Base-by-base conservation (phyloP, 1,140 invertebrate species). In the Thaumetopoea pityocampa region DNA sequence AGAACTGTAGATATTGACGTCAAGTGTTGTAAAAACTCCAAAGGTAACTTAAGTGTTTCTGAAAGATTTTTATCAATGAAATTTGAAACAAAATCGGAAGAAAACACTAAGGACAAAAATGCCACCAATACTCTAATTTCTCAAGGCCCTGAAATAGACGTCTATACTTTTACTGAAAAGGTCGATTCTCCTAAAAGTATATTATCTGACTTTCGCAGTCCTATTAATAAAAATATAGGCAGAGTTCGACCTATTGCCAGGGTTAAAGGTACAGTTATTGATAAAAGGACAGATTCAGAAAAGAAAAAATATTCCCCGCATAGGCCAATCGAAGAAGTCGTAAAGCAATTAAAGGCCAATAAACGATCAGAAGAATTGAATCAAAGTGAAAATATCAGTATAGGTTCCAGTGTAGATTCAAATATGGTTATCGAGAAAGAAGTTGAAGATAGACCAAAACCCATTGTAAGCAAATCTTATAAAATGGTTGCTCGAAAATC, bases 191-290 rank as follows among this genome's bases (percentile, higher is more conserved):
- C 80, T 3, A 84, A 84, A 65, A 82, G 70, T 23, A 82, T 80
- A 37, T 58, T 84, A 11, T 76, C 78, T 1, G 80, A 80, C 60
- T 82, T 82, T 48, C 65, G 76, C 26, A 67, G 60, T 49, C 68
- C 80, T 14, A 52, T 66, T 6, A 85, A 74, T 47, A 85, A 85
- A 59, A 78, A 79, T 34, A 40, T 84, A 17, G 83, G 79, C 5
- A 60, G 79, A 54, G 85, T 86, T 1, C 65, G 82, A 12, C 85
- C 85, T 4, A 84, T 86, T 29, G 83, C 85, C 28, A 68, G 85
- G 55, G 85, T 86, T 5, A 86, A 86, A 63, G 85, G 82, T 4
- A 86, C 83, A 12, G 53, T 86, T 12, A 80, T 86, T 42, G 82
- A 85, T 55, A 86, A 85, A 52, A 80, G 80, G 50, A 43, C 57